These are phyloP conservation scores for Macrosteles quadrilineatus DNA, from an alignment of 1,140 invertebrate species.

Conservation along the genomic window DNA sequence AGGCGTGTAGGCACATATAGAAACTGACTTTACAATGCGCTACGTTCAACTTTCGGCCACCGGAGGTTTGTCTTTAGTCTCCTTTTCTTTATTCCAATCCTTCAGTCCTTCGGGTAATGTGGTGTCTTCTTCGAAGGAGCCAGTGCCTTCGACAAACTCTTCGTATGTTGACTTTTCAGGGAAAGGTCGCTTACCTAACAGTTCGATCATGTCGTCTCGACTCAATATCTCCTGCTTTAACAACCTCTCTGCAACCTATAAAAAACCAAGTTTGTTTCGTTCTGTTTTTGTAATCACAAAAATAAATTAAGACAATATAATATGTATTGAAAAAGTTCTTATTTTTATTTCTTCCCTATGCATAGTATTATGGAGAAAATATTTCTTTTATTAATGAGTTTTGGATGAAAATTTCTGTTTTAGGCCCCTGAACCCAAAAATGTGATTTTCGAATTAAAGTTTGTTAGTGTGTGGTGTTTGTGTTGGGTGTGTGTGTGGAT, in stretches of 20 bases:
- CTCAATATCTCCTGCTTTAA: slow-evolving; percentile 95
- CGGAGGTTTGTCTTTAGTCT: slow-evolving; percentile 25
- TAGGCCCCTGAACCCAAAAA: no score
- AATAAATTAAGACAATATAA: slow-evolving; percentile 10
- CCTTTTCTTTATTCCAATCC: slow-evolving; percentile 82
- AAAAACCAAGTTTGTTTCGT: slow-evolving; percentile 33
- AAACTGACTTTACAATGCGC: background rate
- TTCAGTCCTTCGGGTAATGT: slow-evolving; percentile 92
- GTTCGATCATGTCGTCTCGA: slow-evolving; percentile 97
- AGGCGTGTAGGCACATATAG: background rate
- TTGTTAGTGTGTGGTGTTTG: no score
- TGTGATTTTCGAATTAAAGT: no score
- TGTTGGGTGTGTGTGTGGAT: no score
- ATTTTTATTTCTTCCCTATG: no score
- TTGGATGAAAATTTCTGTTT: no score
- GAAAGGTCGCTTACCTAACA: slow-evolving; percentile 93
- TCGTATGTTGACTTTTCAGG: slow-evolving; percentile 99
- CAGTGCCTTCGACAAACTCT: slow-evolving; percentile 98
- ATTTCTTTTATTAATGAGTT: no score
- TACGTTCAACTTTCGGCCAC: background rate
- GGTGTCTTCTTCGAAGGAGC: slow-evolving; percentile 96
- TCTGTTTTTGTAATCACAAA: slow-evolving; percentile 20
- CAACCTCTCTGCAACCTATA: slow-evolving; percentile 87
- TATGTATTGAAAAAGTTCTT: no score
- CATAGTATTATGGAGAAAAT: no score